A percentile compares a stretch with the other conserved stretches of the same genome.
Evolutionary conservation across 2,113 vertebrate genomes (phyloP).

Genomic region (Bungarus multicinctus): DNA sequence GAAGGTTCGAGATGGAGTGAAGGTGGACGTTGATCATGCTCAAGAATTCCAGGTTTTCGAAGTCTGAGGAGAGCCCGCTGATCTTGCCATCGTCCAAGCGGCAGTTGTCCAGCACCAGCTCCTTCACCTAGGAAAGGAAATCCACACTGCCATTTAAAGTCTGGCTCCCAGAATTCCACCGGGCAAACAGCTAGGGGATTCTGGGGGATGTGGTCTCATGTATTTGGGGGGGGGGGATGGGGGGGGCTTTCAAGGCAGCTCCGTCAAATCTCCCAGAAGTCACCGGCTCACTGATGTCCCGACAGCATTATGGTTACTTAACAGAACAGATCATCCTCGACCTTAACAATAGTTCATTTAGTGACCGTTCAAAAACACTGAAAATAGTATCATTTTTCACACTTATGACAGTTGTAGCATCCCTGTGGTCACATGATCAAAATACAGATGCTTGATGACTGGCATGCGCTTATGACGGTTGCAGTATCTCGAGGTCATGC

Average conservation of each 20-base stretch:
- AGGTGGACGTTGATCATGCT: slow-evolving; percentile 78
- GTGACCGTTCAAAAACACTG: no score
- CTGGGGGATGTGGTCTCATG: neutral
- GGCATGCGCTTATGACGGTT: no score
- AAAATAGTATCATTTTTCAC: no score
- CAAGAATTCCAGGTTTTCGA: slow-evolving; percentile 77
- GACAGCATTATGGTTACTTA: neutral
- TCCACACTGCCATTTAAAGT: neutral
- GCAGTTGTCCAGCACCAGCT: slow-evolving; percentile 80
- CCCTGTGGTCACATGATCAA: no score
- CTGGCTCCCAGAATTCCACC: neutral
- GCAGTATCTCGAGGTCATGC: no score
- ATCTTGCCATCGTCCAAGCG: slow-evolving; percentile 71
- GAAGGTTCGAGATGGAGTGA: slow-evolving; percentile 72
- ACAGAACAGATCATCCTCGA: neutral
- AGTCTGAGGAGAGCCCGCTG: slow-evolving; percentile 75
- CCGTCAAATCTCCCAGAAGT: no score
- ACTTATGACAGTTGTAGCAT: no score
- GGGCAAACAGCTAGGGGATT: neutral
- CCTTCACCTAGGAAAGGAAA: slow-evolving; percentile 67
- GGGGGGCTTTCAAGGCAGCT: neutral
- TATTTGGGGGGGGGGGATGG: fast-evolving
- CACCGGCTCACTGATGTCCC: neutral
- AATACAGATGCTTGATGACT: no score
- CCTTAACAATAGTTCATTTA: neutral